Evolutionary conservation across 2,888 invertebrate species (phyloP).

Genomic region (Pristionchus exspectatus): DNA sequence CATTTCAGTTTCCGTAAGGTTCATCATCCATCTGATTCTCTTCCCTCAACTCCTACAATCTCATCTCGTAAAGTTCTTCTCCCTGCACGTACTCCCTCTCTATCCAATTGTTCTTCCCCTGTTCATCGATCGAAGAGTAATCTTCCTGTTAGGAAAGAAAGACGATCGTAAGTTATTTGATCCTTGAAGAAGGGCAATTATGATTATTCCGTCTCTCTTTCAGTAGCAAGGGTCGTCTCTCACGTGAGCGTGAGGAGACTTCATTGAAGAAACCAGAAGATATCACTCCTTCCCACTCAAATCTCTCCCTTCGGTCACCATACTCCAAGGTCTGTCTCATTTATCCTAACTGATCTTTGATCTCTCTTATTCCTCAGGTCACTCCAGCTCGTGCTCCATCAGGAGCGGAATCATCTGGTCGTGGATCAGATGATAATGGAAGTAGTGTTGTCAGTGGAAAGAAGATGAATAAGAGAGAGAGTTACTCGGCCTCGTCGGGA

Average conservation of each 20-base stretch:
- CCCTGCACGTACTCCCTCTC: constrained; percentile 56
- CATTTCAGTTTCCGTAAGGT: not conserved
- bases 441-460: constrained; percentile 53
- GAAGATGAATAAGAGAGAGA: constrained; percentile 62
- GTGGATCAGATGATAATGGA: constrained; percentile 59
- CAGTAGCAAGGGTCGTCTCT: constrained; percentile 35
- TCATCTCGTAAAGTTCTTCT: constrained; percentile 32
- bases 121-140: constrained; percentile 47
- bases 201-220: not conserved
- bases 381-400: constrained; percentile 54
- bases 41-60: constrained; percentile 68
- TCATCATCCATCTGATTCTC: constrained; percentile 62
- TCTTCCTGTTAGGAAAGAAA: constrained; percentile 47
- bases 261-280: constrained; percentile 76
- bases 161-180: not conserved
- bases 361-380: constrained; percentile 2
- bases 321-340: constrained; percentile 79
- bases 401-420: constrained; percentile 57
- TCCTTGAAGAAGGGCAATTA: not conserved
- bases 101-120: constrained; percentile 58
- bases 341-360: constrained; percentile 8
- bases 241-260: constrained; percentile 40
- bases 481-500: constrained; percentile 69
- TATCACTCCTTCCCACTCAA: constrained; percentile 25
- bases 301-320: constrained; percentile 78